A percentile compares a stretch with the other conserved stretches of the same genome.
phyloP scores from a whole-genome alignment of 92 coral and sea anemone species.

The Isaurus tuberculatus region DNA sequence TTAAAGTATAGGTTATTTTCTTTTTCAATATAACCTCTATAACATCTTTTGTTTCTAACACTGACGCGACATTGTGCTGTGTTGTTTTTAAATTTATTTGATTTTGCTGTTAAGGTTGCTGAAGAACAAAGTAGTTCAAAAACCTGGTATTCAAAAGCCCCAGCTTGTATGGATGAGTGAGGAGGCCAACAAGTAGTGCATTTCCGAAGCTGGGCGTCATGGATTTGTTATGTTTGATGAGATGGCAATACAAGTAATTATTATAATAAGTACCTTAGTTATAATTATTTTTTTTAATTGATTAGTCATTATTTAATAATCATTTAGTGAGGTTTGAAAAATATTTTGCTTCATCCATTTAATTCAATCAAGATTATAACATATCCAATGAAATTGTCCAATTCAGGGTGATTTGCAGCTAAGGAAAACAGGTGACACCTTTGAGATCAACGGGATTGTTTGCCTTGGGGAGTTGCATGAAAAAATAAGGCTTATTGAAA shows the following conservation, averaged over 20 bases:
- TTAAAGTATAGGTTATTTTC: too few species aligned
- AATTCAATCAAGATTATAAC: too few species aligned
- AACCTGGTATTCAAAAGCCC: conserved; percentile 61
- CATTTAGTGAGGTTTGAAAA: too few species aligned
- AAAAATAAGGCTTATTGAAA: conserved; percentile 48
- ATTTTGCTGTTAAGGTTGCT: conserved; percentile 49
- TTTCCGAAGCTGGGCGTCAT: conserved; percentile 56
- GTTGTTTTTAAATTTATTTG: too few species aligned
- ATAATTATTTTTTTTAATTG: too few species aligned
- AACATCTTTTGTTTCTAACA: too few species aligned
- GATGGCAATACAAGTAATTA: conserved; percentile 68
- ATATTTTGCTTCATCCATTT: too few species aligned
- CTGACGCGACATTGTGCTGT: too few species aligned
- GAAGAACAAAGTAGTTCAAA: conserved; percentile 68
- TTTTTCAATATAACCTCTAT: too few species aligned
- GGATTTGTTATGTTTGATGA: conserved; percentile 69
- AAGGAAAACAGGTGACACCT: conserved; percentile 64
- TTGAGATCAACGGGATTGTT: conserved; percentile 62
- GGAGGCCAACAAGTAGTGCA: conserved; percentile 31
- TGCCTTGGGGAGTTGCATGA: conserved; percentile 59
- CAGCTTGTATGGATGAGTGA: conserved; percentile 63
- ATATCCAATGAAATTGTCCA: too few species aligned
- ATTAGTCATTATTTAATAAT: too few species aligned
- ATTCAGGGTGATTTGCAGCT: conserved; percentile 66
- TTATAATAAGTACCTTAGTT: neutral